A percentile compares a stretch with the other conserved stretches of the same genome.
phyloP scores from a whole-genome alignment of 2,888 invertebrate genomes.

The Eupithecia centaureata region DNA sequence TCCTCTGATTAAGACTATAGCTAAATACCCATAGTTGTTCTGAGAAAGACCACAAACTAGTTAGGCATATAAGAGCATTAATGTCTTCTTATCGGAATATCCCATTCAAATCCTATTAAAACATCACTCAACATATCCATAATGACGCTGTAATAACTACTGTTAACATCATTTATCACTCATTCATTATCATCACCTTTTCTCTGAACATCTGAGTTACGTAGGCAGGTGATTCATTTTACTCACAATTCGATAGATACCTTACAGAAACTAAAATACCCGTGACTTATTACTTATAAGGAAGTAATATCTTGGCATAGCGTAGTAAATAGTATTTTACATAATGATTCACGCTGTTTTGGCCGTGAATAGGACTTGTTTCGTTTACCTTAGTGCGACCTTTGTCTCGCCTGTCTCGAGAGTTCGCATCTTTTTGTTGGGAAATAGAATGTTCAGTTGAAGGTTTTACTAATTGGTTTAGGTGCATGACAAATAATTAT shows the following conservation, averaged over 20 bases:
- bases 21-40: no score
- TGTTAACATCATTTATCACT: conserved; percentile 18
- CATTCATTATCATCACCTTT: conserved; percentile 46
- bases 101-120: conserved; percentile 25
- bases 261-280: conserved; percentile 31
- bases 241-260: conserved; percentile 41
- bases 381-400: conserved; percentile 61
- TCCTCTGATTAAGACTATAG: no score
- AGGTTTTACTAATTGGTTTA: conserved; percentile 2
- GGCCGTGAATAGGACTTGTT: conserved; percentile 62
- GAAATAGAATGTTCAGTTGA: conserved; percentile 8
- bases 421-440: conserved; percentile 15
- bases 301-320: conserved; percentile 46
- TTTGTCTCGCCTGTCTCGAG: conserved; percentile 42
- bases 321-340: conserved; percentile 59
- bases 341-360: conserved; percentile 61
- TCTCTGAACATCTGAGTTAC: conserved; percentile 47
- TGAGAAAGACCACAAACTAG: no score
- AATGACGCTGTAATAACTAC: conserved; percentile 53
- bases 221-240: conserved; percentile 60
- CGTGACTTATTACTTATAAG: conserved; percentile 47
- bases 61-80: no score
- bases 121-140: conserved; percentile 34
- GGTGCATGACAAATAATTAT: not conserved
- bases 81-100: conserved; percentile 16